Percentiles rank a stretch among this genome's conserved stretches.
These are phyloP conservation scores for Calliscelio sp. DNA, from an alignment of 2,888 invertebrate genomes.

Conservation along the genomic window DNA sequence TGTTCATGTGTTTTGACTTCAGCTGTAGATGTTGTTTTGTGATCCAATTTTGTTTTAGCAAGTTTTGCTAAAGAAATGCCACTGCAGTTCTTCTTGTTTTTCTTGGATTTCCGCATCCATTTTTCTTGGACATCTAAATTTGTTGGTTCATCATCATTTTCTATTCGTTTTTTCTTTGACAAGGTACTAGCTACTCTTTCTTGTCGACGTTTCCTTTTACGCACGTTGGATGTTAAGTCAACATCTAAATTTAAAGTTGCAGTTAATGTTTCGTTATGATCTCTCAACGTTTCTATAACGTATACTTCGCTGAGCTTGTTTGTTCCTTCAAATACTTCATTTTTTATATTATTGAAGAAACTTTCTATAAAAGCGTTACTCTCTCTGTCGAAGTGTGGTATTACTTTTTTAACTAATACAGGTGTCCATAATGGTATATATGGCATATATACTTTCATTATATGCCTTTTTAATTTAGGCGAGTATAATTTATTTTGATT, in stretches of 20 bases:
- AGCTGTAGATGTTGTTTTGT: neutral
- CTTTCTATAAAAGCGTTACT: constrained; percentile 27
- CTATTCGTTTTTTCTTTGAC: neutral
- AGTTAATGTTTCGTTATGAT: neutral
- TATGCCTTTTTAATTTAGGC: neutral
- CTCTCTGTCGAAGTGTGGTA: constrained; percentile 22
- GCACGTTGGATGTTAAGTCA: constrained; percentile 5
- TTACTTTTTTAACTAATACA: neutral
- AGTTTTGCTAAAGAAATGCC: neutral
- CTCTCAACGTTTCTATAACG: constrained; percentile 5
- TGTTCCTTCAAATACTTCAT: neutral
- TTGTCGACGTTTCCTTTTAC: neutral
- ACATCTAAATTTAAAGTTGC: constrained; percentile 18
- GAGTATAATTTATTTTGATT: constrained; percentile 1
- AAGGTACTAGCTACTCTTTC: neutral
- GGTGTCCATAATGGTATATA: constrained; percentile 21
- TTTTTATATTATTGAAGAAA: neutral
- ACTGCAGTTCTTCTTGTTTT: neutral
- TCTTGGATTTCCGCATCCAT: neutral
- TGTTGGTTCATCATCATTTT: neutral
- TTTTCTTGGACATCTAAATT: neutral
- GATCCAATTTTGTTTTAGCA: neutral
- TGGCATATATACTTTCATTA: constrained; percentile 18
- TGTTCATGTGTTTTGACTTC: neutral
- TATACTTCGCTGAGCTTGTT: neutral